These are phyloP conservation scores for Epinotia bilunana DNA, from an alignment of 2,888 invertebrate species.

Conservation along the genomic window DNA sequence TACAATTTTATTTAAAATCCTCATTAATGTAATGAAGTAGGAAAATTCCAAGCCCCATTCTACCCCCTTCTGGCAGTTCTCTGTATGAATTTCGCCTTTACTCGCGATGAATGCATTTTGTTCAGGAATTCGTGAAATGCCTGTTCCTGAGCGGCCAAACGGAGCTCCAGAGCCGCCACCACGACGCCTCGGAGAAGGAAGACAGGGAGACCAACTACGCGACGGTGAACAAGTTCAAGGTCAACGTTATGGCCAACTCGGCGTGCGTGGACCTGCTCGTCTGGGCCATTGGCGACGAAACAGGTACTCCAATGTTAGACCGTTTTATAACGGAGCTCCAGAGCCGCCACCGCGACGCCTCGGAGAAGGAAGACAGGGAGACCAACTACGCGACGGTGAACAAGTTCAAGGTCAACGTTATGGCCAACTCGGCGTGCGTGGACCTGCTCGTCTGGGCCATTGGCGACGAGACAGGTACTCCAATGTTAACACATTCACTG, in stretches of 20 bases:
- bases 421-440: slow-evolving; percentile 98
- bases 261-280: slow-evolving; percentile 98
- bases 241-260: slow-evolving; percentile 98
- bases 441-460: slow-evolving; percentile 99
- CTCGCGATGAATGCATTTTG: slow-evolving; percentile 32
- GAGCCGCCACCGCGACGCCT: slow-evolving; percentile 92
- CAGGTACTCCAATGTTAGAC: slow-evolving; percentile 85
- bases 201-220: slow-evolving; percentile 92
- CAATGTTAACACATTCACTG: too few relatives aligned
- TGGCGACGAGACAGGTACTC: slow-evolving; percentile 95
- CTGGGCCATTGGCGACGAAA: slow-evolving; percentile 99
- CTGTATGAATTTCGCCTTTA: too few relatives aligned
- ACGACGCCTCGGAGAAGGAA: slow-evolving; percentile 93
- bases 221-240: slow-evolving; percentile 95
- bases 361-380: slow-evolving; percentile 92
- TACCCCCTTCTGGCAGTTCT: too few relatives aligned
- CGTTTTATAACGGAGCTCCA: slow-evolving; percentile 89
- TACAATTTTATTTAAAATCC: too few relatives aligned
- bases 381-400: slow-evolving; percentile 92
- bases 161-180: slow-evolving; percentile 93
- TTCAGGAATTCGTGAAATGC: slow-evolving; percentile 92
- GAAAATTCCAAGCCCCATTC: too few relatives aligned
- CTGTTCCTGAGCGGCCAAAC: slow-evolving; percentile 97
- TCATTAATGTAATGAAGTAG: too few relatives aligned
- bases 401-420: slow-evolving; percentile 96